Base-by-base conservation (phyloP, 2,888 invertebrate genomes). In the Blastobasis adustella region DNA sequence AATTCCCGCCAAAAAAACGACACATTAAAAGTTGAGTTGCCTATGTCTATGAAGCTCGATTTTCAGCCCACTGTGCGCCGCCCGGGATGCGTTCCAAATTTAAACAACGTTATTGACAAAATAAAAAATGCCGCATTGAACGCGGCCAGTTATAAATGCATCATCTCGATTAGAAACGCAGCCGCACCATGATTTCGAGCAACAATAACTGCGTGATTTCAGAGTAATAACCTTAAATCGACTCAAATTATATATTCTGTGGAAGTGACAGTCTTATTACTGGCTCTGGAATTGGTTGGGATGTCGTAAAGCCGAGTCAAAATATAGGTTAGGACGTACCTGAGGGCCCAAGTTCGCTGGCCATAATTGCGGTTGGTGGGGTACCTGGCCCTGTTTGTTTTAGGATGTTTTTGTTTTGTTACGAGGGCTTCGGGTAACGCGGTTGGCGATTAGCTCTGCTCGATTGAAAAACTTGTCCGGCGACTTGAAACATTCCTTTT, bases 291-390 rank as follows among this genome's bases (percentile, higher is more conserved):
- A 10, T 60, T 58, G 51, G 59, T 57, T 61, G 62, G 57, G 73
- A 74, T 69, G 71, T 75, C 65, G 65, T 74, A 74, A 71, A 65
- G 67, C 62, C 66, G 69, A 69, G 64, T 73, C 73, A 79, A 81
- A 84, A 75, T 82, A 84, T 79, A 80, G 82, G 83, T 77, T 82
- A 70, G 65, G 63, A 59, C 63, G 68, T 67, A 61, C 63, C 68
- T 63, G 59, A 58, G 50, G 55, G 58, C 58, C 61, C 63, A 57
- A 52, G 64, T 61, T 69, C 70, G 68, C 59, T 63, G 63, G 59
- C 59, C 51, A 51, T 81, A 82, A 82, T 83, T 82, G 76, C 70
- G 66, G 71, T 61, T 62, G 61, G 58, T 63, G 66, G 63, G 82
- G 63, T 60, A 6, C 67, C 61, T 64, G 66, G 64, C 57, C 57